phyloP scores from a whole-genome alignment of 1,140 invertebrate genomes.

The Drosophila rhopaloa region DNA sequence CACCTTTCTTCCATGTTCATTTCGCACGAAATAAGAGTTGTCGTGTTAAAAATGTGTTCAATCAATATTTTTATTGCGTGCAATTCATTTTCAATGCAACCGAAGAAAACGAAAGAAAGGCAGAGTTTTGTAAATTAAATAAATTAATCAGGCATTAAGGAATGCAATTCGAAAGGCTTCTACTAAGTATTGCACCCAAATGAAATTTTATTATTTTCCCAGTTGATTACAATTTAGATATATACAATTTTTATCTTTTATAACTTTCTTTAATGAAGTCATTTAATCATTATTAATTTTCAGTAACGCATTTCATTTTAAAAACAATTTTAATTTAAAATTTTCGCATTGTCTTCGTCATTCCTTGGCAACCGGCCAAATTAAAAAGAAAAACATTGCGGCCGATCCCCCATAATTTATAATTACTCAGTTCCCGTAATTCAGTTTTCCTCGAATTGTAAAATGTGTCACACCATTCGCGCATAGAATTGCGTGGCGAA shows the following conservation, averaged over 20 bases:
- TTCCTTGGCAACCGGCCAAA: slow-evolving; percentile 17
- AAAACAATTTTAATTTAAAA: too few relatives aligned
- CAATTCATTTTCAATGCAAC: slow-evolving; percentile 58
- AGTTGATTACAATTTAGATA: too few relatives aligned
- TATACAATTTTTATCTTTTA: too few relatives aligned
- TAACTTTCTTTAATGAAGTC: too few relatives aligned
- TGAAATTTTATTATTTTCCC: too few relatives aligned
- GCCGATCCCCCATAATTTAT: slow-evolving; percentile 12
- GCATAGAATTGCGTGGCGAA: slow-evolving; percentile 37
- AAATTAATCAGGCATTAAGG: slow-evolving; percentile 19
- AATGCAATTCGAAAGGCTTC: slow-evolving; percentile 8
- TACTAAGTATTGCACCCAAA: too few relatives aligned
- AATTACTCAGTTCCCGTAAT: slow-evolving; percentile 39
- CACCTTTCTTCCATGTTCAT: slow-evolving; percentile 73
- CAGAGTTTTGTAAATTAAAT: slow-evolving; percentile 12
- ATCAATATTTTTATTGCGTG: slow-evolving; percentile 72
- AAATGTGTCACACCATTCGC: slow-evolving; percentile 33
- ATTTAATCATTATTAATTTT: too few relatives aligned
- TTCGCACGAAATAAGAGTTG: slow-evolving; percentile 58
- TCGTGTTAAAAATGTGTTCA: slow-evolving; percentile 70
- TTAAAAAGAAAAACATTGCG: background rate
- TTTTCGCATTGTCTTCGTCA: too few relatives aligned
- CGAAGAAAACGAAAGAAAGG: background rate
- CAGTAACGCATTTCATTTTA: too few relatives aligned
- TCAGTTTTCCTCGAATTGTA: slow-evolving; percentile 31